A percentile compares a stretch with the other conserved stretches of the same genome.
These are phyloP conservation scores for Chaetodon auriga DNA, from an alignment of 2,113 vertebrate species.

Conservation along the genomic window DNA sequence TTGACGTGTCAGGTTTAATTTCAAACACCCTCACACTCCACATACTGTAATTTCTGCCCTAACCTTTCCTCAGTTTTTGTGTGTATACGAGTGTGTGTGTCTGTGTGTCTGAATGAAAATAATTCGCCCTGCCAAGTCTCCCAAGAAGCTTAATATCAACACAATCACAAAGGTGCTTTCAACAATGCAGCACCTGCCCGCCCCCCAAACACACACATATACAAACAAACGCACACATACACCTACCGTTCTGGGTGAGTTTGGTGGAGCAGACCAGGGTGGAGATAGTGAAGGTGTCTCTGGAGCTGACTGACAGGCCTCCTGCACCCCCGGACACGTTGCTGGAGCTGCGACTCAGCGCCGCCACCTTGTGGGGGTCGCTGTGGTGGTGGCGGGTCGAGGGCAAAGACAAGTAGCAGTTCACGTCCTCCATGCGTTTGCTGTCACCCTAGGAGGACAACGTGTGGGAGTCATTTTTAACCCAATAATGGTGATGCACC, in stretches of 20 bases:
- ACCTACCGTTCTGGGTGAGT: conserved; percentile 95
- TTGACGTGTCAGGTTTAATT: conserved; percentile 50
- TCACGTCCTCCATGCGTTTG: conserved; percentile 97
- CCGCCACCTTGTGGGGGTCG: conserved; percentile 85
- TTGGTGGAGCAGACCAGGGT: conserved; percentile 98
- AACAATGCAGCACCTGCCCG: neutral
- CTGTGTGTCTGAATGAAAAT: conserved; percentile 5
- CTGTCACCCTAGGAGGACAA: conserved; percentile 90
- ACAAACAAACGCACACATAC: conserved; percentile 6
- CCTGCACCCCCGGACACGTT: conserved; percentile 77
- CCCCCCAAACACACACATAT: neutral
- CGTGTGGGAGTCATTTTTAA: neutral
- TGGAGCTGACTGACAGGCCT: conserved; percentile 91
- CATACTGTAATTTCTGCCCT: conserved; percentile 1
- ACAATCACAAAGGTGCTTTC: neutral
- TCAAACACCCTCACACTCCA: conserved; percentile 31
- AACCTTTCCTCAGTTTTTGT: conserved; percentile 15
- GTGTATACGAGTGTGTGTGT: neutral
- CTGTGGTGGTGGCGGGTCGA: conserved; percentile 86
- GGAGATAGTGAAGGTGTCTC: conserved; percentile 92
- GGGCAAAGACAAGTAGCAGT: conserved; percentile 88
- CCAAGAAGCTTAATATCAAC: neutral
- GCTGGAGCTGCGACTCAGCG: conserved; percentile 88
- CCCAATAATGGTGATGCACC: neutral
- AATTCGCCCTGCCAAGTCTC: neutral